Conservation (phyloP, 2,888 invertebrate genomes). For the Acleris holmiana region DNA sequence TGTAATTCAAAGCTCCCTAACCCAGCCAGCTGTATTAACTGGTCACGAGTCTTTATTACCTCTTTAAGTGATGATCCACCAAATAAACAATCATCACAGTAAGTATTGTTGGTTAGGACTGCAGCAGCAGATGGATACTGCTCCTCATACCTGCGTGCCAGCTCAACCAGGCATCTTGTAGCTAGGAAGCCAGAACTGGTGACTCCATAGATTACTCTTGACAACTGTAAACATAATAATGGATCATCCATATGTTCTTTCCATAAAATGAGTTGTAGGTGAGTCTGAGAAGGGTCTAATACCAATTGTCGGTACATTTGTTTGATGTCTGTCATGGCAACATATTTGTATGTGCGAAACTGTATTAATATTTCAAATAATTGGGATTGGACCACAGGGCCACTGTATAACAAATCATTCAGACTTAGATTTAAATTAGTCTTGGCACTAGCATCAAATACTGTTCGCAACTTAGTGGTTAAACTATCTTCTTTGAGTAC, state of each 20-base stretch:
- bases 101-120: no score
- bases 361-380: not conserved
- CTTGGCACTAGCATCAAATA: not conserved
- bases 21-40: not conserved
- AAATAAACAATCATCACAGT: no score
- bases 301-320: slow-evolving; percentile 2
- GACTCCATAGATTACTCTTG: not conserved
- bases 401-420: not conserved
- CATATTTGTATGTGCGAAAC: slow-evolving; percentile 12
- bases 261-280: slow-evolving; percentile 4
- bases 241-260: slow-evolving; percentile 4
- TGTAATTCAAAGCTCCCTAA: slow-evolving; percentile 2
- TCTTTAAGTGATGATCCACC: not conserved
- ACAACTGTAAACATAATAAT: not conserved
- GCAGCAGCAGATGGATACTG: not conserved
- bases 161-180: not conserved
- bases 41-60: not conserved
- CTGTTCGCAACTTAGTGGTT: not conserved
- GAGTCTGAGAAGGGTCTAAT: not conserved
- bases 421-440: slow-evolving; percentile 6
- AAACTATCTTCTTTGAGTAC: not conserved
- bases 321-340: slow-evolving; percentile 6
- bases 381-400: not conserved
- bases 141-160: not conserved
- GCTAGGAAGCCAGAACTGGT: not conserved